Evolutionary conservation across 2,888 invertebrate species (phyloP).

Genomic region (Sycophila texana): DNA sequence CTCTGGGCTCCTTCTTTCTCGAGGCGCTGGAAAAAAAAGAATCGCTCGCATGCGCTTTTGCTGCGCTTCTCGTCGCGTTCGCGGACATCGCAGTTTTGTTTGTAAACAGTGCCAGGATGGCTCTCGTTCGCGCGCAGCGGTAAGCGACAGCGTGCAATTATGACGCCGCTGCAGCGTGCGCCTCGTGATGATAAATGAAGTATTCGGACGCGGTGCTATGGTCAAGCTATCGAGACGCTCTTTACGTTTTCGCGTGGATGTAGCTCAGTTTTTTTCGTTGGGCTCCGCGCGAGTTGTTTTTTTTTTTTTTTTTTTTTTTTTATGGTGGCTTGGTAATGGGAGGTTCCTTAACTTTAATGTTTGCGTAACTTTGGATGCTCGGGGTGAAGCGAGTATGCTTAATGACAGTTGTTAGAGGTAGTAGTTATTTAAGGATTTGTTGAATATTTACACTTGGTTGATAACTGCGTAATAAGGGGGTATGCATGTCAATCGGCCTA

Average conservation of each 20-base stretch:
- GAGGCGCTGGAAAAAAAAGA: neutral
- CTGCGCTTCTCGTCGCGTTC: neutral
- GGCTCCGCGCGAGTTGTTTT: too few species aligned
- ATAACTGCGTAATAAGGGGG: too few species aligned
- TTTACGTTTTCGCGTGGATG: neutral
- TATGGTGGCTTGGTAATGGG: too few species aligned
- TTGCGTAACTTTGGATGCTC: too few species aligned
- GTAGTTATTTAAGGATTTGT: too few species aligned
- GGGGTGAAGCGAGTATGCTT: too few species aligned
- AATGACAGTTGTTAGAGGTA: too few species aligned
- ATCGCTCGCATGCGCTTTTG: neutral
- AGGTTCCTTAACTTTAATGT: too few species aligned
- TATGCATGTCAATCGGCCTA: too few species aligned
- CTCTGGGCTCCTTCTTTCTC: neutral
- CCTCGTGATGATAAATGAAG: slow-evolving; percentile 28
- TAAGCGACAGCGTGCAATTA: slow-evolving; percentile 47
- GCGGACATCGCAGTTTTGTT: neutral
- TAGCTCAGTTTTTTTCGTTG: too few species aligned
- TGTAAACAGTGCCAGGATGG: slow-evolving; percentile 11
- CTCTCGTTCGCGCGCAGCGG: slow-evolving; percentile 9
- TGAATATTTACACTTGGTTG: too few species aligned
- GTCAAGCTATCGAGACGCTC: neutral
- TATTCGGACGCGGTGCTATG: neutral
- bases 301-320: too few species aligned
- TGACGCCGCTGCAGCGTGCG: slow-evolving; percentile 8